Conservation (phyloP, 2,113 vertebrate species). For the Nannobrachium achirus region DNA sequence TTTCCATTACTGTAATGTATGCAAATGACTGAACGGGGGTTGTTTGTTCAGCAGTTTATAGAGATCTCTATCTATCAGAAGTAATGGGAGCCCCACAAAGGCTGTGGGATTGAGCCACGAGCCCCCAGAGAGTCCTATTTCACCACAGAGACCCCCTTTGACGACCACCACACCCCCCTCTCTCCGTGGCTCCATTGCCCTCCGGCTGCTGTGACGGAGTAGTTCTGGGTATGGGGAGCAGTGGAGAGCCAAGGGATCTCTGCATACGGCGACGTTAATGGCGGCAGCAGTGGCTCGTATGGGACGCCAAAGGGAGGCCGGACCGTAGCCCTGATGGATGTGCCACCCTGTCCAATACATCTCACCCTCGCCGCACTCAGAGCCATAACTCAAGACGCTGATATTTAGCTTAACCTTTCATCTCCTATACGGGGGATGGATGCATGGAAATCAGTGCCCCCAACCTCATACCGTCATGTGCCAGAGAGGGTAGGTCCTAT, state of each 20-base stretch:
- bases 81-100: slow-evolving; percentile 76
- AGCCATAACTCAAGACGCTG: slow-evolving; percentile 55
- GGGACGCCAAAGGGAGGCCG: slow-evolving; percentile 31
- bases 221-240: slow-evolving; percentile 18
- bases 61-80: slow-evolving; percentile 77
- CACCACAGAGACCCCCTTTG: slow-evolving; percentile 48
- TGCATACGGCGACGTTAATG: slow-evolving; percentile 71
- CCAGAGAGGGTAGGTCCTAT: no score
- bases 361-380: slow-evolving; percentile 28
- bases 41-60: slow-evolving; percentile 83
- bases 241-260: slow-evolving; percentile 30
- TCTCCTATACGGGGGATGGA: slow-evolving; percentile 40
- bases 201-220: slow-evolving; percentile 39
- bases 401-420: slow-evolving; percentile 73
- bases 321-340: slow-evolving; percentile 66
- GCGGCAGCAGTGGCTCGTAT: slow-evolving; percentile 45
- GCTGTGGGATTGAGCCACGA: slow-evolving; percentile 74
- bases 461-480: not conserved
- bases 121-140: slow-evolving; percentile 73
- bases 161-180: slow-evolving; percentile 20
- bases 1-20: slow-evolving; percentile 78
- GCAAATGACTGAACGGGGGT: slow-evolving; percentile 78
- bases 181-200: slow-evolving; percentile 10
- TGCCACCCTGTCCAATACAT: slow-evolving; percentile 57
- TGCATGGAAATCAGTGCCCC: slow-evolving; percentile 20